Percentiles rank a stretch among this genome's conserved stretches.
Evolutionary conservation across 2,113 vertebrate species (phyloP).

Genomic region (Gymnorhina tibicen): DNA sequence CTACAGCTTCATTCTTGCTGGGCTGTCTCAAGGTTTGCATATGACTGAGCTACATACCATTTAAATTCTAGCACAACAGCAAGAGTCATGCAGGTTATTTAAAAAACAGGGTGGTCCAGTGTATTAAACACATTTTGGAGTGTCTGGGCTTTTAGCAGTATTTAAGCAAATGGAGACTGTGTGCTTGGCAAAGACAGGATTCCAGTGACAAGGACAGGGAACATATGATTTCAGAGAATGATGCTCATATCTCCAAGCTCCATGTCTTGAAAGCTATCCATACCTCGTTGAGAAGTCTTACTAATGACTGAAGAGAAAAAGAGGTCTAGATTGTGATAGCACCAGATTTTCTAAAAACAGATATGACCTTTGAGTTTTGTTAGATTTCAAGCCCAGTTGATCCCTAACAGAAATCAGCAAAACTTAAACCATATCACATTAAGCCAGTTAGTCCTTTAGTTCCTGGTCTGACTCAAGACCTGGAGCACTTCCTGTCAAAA

Average conservation of each 20-base stretch:
- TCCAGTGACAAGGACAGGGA: background rate
- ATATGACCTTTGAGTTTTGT: background rate
- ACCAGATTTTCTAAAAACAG: background rate
- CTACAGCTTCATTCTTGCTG: background rate
- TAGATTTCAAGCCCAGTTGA: background rate
- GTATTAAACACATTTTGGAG: background rate
- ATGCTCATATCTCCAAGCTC: background rate
- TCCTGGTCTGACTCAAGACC: constrained; percentile 1
- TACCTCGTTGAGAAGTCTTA: background rate
- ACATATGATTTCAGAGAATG: background rate
- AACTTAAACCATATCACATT: background rate
- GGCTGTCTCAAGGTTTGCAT: background rate
- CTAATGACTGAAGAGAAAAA: background rate
- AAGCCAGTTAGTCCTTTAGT: background rate
- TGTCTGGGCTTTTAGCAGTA: background rate
- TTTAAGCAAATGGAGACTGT: background rate
- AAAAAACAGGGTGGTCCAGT: background rate
- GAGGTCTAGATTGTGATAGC: background rate
- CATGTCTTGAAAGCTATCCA: background rate
- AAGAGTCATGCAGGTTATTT: background rate
- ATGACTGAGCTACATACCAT: background rate
- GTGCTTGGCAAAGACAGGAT: background rate
- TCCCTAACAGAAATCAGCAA: background rate
- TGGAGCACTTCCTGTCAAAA: constrained; percentile 2
- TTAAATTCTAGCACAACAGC: background rate